Conservation (phyloP, 1,140 invertebrate genomes). For the Drosophila cardini region DNA sequence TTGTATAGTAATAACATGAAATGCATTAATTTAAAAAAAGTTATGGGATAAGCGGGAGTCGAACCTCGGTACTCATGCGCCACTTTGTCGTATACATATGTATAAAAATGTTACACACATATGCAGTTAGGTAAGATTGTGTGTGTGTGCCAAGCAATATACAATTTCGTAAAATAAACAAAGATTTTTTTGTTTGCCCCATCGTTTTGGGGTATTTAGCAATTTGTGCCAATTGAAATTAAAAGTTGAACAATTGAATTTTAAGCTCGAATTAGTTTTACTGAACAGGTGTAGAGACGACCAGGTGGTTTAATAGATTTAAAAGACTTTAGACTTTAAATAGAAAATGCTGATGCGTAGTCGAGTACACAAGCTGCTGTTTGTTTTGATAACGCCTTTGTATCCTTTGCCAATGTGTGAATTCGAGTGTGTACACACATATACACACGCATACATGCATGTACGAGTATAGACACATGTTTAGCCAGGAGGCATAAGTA, state of each 20-base stretch:
- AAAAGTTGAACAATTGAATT: background rate
- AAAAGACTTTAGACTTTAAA: constrained; percentile 19
- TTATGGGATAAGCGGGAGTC: no score
- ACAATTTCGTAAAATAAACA: no score
- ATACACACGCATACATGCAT: constrained; percentile 15
- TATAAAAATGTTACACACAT: no score
- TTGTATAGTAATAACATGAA: no score
- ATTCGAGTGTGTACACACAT: constrained; percentile 25
- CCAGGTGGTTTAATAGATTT: constrained; percentile 25
- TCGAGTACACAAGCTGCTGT: constrained; percentile 20
- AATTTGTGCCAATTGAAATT: constrained; percentile 9
- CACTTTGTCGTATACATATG: no score
- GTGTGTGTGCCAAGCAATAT: no score
- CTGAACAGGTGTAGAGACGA: background rate
- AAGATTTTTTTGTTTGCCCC: no score
- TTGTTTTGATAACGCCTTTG: constrained; percentile 41
- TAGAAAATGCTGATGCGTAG: constrained; percentile 22
- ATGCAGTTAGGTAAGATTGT: no score
- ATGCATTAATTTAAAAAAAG: no score
- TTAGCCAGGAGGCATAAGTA: constrained; percentile 17
- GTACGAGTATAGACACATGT: background rate
- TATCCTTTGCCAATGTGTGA: constrained; percentile 32
- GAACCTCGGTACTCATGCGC: no score
- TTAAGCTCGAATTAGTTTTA: constrained; percentile 13
- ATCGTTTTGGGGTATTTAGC: background rate